phyloP scores from a whole-genome alignment of 2,113 vertebrate genomes.

The Xiphias gladius region DNA sequence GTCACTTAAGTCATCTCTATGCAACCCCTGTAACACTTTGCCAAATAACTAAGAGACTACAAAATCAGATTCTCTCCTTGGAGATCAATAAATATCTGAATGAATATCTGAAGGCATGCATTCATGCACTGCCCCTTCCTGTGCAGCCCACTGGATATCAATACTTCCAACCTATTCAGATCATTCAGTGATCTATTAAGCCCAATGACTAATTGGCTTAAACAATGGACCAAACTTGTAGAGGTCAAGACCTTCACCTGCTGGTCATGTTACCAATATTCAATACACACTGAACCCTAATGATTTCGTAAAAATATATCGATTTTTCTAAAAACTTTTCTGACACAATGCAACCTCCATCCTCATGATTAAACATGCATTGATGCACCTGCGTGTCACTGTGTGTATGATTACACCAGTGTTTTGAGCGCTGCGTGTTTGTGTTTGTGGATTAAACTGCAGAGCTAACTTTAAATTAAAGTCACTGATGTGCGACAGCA shows the following conservation, averaged over 20 bases:
- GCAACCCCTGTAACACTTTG: constrained; percentile 24
- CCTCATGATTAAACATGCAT: not conserved
- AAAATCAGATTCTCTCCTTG: constrained; percentile 11
- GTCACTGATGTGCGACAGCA: constrained; percentile 5
- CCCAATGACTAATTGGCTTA: not conserved
- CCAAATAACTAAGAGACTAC: constrained; percentile 7
- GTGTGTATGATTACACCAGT: constrained; percentile 27
- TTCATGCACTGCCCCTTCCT: constrained; percentile 47
- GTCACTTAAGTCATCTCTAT: not conserved
- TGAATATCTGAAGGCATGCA: constrained; percentile 29
- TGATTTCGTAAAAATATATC: constrained; percentile 1
- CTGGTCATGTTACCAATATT: constrained; percentile 2
- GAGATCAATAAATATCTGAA: constrained; percentile 68
- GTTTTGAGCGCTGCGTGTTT: constrained; percentile 25
- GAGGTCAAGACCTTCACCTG: constrained; percentile 33
- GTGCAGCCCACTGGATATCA: constrained; percentile 43
- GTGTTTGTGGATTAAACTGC: constrained; percentile 30
- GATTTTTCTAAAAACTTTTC: constrained; percentile 12
- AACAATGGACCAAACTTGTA: constrained; percentile 1
- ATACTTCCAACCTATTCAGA: constrained; percentile 31
- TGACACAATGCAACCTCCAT: not conserved
- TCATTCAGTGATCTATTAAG: constrained; percentile 42
- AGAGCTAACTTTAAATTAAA: constrained; percentile 26
- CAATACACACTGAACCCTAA: constrained; percentile 1
- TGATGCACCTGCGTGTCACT: constrained; percentile 11